Evolutionary conservation across 2,113 vertebrate genomes (phyloP).

Genomic region (Lampris incognitus): DNA sequence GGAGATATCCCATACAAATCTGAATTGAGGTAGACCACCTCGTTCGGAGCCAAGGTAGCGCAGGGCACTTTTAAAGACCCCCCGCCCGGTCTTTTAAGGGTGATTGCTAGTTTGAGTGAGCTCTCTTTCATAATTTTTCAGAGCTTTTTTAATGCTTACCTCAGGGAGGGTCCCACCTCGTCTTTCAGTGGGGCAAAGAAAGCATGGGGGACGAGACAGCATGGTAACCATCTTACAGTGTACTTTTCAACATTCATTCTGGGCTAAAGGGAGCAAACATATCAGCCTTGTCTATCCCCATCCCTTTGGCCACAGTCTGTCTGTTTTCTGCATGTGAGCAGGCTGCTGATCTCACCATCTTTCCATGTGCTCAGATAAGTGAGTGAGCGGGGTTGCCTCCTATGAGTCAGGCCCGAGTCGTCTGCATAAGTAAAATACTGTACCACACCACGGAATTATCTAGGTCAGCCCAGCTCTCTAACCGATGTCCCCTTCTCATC

Average conservation of each 20-base stretch:
- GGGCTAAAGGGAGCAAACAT: slow-evolving; percentile 14
- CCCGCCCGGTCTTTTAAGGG: not conserved
- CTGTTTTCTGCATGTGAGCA: slow-evolving; percentile 62
- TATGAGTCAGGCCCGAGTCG: slow-evolving; percentile 1
- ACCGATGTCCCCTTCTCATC: slow-evolving; percentile 32
- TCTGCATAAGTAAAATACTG: slow-evolving; percentile 56
- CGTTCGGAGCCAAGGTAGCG: not conserved
- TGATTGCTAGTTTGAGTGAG: not conserved
- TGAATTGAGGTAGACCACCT: not conserved
- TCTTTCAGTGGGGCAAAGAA: not conserved
- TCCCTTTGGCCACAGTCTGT: slow-evolving; percentile 33
- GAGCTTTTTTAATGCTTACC: not conserved
- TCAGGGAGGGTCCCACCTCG: not conserved
- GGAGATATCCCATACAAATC: not conserved
- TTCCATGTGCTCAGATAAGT: not conserved
- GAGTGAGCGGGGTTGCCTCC: slow-evolving; percentile 9
- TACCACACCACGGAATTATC: slow-evolving; percentile 56
- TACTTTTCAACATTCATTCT: not conserved
- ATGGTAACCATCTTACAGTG: not conserved
- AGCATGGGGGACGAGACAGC: not conserved
- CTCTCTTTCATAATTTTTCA: not conserved
- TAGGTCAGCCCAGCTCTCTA: slow-evolving; percentile 56
- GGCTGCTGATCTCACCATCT: slow-evolving; percentile 80
- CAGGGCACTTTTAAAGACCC: no score
- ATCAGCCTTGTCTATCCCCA: slow-evolving; percentile 1